phyloP scores from a whole-genome alignment of 2,888 invertebrate genomes.

The Cryptocephalus primarius region DNA sequence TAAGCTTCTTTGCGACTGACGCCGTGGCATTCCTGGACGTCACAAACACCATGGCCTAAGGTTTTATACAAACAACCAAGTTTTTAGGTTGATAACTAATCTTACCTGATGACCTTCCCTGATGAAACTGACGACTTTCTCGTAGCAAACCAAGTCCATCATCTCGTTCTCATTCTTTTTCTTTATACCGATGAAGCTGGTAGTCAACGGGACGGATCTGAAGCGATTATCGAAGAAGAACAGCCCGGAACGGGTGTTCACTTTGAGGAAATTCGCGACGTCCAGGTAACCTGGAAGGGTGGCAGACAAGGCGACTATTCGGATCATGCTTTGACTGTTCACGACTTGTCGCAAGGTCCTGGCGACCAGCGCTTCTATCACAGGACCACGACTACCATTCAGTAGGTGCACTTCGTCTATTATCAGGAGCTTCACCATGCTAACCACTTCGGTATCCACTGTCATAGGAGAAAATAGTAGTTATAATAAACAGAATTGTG shows the following conservation, averaged over 20 bases:
- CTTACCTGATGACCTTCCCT: conserved; percentile 76
- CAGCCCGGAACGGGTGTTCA: conserved; percentile 83
- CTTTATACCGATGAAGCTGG: conserved; percentile 61
- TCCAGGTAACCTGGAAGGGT: conserved; percentile 97
- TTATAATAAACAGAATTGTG: too few species aligned
- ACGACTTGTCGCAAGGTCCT: conserved; percentile 88
- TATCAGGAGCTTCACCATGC: conserved; percentile 84
- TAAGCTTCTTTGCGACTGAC: conserved; percentile 72
- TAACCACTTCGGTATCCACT: conserved; percentile 81
- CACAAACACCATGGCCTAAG: conserved; percentile 84
- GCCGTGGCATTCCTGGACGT: conserved; percentile 96
- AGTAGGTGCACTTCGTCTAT: conserved; percentile 95
- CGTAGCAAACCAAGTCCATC: conserved; percentile 89
- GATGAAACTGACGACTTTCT: conserved; percentile 76
- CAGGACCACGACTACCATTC: conserved; percentile 95
- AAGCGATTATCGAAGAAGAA: conserved; percentile 85
- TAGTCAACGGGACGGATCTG: conserved; percentile 88
- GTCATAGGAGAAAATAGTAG: conserved; percentile 14
- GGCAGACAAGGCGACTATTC: conserved; percentile 94
- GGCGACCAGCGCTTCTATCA: conserved; percentile 94
- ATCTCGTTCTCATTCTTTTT: conserved; percentile 45
- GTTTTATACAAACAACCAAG: conserved; percentile 1
- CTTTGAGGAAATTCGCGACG: conserved; percentile 87
- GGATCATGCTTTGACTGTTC: conserved; percentile 85
- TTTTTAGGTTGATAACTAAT: too few species aligned